Base-by-base conservation (phyloP, 2,888 invertebrate genomes). In the Caenorhabditis panamensis region DNA sequence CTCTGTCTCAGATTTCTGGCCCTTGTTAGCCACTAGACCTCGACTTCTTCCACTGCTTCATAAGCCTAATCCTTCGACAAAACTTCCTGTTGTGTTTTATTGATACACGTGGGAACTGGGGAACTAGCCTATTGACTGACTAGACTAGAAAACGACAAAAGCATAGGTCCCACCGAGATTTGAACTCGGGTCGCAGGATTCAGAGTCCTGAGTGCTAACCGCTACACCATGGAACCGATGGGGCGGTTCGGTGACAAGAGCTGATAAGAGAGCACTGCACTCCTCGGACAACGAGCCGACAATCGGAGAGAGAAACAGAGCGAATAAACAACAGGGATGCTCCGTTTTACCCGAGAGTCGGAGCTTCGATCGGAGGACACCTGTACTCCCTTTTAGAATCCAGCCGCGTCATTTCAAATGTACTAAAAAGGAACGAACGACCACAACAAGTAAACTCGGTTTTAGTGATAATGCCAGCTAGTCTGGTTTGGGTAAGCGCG, bases 101-200 rank as follows among this genome's bases (percentile, higher is more conserved):
- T 54, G 54, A 66, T 44, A 37, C 36, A 20, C 36, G 53, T 53
- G 64, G 53, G 64, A 64, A 18, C 24, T 36, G 36, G 13, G n/a
- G 18, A 51, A 63, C n/a, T 22, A 51, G 51, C 31, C n/a, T 28
- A 31, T 59, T 31, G 36, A 41, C 28, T 2, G 36, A 24, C 61
- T 24, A 61, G 44, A 44, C 61, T 6, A 13, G 37, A 61, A 61
- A 44, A 37, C 24, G 26, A 3, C n/a, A 67, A 59, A 49, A 62
- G 28, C 41, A 44, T 72, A 82, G 82, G 79, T 84, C 68, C 68
- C 80, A 68, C 79, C 81, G 84, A 85, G 83, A 83, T 84, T 82
- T 69, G 82, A 83, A 83, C 82, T 82, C 82, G 62, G 63, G 82
- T 85, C 82, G 79, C 81, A 81, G 82, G 82, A 81, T 82, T 81